Evolutionary conservation across 2,113 vertebrate species (phyloP).

Genomic region (Scomber japonicus): DNA sequence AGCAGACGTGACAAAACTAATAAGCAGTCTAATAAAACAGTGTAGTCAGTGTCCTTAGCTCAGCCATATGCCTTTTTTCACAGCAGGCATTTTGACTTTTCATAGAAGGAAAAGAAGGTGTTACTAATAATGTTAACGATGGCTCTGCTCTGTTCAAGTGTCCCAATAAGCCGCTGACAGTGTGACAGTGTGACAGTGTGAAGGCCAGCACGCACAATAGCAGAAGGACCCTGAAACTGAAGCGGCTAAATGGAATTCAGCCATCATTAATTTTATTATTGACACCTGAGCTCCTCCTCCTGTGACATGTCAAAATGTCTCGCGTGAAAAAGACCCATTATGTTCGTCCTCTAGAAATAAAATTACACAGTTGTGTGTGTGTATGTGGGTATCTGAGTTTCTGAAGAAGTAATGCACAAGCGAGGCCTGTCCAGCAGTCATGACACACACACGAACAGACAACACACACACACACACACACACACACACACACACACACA

Average conservation of each 20-base stretch:
- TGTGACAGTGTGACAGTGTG: background rate
- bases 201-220: background rate
- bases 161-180: background rate
- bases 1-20: conserved; percentile 3
- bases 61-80: background rate
- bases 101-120: background rate
- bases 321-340: background rate
- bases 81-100: conserved; percentile 25
- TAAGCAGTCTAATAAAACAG: background rate
- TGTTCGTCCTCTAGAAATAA: background rate
- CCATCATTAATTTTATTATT: conserved; percentile 18
- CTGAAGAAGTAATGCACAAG: too few species aligned
- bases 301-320: conserved; percentile 22
- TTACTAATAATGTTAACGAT: background rate
- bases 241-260: background rate
- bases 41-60: background rate
- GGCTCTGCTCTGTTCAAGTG: background rate
- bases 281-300: background rate
- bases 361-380: too few species aligned
- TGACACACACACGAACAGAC: too few species aligned
- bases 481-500: conserved; percentile 1
- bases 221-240: conserved; percentile 1
- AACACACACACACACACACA: conserved; percentile 5
- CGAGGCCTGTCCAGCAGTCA: too few species aligned
- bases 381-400: too few species aligned